Base-by-base conservation (phyloP, 2,888 invertebrate genomes). In the Pecten maximus region DNA sequence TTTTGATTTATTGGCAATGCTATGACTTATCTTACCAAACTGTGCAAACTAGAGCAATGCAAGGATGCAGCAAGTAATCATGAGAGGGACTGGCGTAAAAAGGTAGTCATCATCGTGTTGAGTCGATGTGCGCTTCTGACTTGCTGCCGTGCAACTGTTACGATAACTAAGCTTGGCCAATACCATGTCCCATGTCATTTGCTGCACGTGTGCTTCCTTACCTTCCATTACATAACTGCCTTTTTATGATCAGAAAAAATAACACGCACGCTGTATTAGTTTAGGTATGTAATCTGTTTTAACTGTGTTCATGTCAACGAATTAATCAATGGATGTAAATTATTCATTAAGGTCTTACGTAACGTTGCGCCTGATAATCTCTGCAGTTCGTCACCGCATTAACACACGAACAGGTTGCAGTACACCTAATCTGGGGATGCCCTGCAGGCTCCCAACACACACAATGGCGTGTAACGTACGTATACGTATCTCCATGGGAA, bases 241-340 rank as follows among this genome's bases (percentile, higher is more conserved):
- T 74, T 74, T 74, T 74, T 35, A 35, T 74, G 35, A 74, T 10
- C 35, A 35, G 35, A 35, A 8, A 74, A 74, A 74, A 74, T 10
- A 28, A n/a, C 74, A 35, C 74, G 16, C 74, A 74, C 35, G 74
- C 74, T 74, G 16, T 74, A 74, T 74, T 74, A 74, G 74, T 16
- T 74, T 74, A 74, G 74, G 74, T 74, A 74, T 74, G 74, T 74
- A 74, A 74, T 74, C 74, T 74, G 74, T 74, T 74, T 74, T 74
- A 74, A 74, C 74, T 74, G 74, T 35, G 74, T 74, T 74, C 74
- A 74, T 74, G 74, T 74, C 74, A 74, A 74, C 35, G 74, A 74
- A 74, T 74, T 74, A 74, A 74, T 74, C 74, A 74, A 74, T 74
- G 74, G 23, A 28, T 35, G 74, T 74, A 74, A 74, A 74, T 74